Evolutionary conservation across 2,113 vertebrate species (phyloP), one percentile per base, ranked within the genome.

Genomic region (Erythrocebus patas): DNA sequence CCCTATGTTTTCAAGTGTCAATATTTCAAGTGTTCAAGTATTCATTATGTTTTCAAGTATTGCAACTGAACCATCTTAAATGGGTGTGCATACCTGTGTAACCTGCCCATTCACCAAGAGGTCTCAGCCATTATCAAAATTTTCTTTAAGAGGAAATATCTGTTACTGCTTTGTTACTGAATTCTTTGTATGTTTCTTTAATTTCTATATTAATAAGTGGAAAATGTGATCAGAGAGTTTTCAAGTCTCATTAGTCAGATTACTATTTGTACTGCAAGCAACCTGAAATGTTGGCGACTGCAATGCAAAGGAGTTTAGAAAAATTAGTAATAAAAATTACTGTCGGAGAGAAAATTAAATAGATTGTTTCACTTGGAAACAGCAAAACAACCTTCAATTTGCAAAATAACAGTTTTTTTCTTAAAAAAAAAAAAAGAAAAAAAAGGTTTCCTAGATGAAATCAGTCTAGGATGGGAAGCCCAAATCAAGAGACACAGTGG

Each of bases 231-330:
- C 82, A 90, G 79, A 88, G 81, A 72, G 43, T 95, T 97, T 98
- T 93, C 92, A 96, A 94, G 89, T 96, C 89, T 97, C 97, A 93
- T 97, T 95, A 97, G 95, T 97, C 93, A 97, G 93, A 97, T 97
- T 97, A 96, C 92, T 97, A 94, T 96, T 82, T 96, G 88, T 86
- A 81, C 83, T 59, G 3, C 40, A 91, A 93, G 25, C 48, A 97
- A 83, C 83, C 92, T 97, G 75, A 92, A 96, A 61, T 43, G 52
- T 93, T 95, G 86, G 61, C 95, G 96, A 80, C 20, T 64, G 43
- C 79, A 64, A 3, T 30, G 40, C 35, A 94, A 95, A 93, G 52
- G 40, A 40, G 50, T 91, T 97, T 72, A 88, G 45, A 87, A 75
- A 72, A 97, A 96, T 87, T 84, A 64, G 43, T 8, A 17, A 91